These are phyloP conservation scores for Hoplostethus atlanticus DNA, from an alignment of 2,797 vertebrate species.

Conservation along the genomic window DNA sequence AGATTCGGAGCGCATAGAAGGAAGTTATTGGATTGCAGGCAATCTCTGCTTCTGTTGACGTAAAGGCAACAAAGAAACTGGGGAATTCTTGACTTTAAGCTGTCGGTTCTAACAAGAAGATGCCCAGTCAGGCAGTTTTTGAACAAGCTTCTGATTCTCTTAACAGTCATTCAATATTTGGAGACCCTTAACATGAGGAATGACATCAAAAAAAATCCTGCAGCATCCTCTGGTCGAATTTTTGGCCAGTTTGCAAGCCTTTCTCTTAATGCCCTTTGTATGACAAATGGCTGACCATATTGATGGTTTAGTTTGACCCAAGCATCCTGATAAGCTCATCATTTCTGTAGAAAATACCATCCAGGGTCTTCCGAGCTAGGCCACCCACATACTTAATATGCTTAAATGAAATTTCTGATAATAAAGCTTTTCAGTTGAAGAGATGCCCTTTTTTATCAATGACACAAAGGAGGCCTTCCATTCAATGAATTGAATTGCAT, in stretches of 20 bases:
- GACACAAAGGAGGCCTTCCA: constrained; percentile 31
- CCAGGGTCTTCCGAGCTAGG: constrained; percentile 9
- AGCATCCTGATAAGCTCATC: constrained; percentile 11
- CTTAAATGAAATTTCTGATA: not conserved
- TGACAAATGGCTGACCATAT: constrained; percentile 1
- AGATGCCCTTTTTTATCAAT: not conserved
- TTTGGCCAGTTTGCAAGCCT: constrained; percentile 38
- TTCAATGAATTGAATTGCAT: constrained; percentile 28
- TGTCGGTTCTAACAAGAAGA: not conserved
- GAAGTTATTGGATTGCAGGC: no score
- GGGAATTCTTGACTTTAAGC: no score
- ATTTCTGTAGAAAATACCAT: constrained; percentile 30
- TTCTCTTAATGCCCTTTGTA: constrained; percentile 36
- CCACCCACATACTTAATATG: not conserved
- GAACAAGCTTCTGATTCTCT: constrained; percentile 34
- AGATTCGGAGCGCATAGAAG: no score
- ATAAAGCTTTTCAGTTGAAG: not conserved
- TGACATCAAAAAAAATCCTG: constrained; percentile 30
- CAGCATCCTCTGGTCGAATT: constrained; percentile 18
- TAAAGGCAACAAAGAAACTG: no score
- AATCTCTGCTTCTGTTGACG: no score
- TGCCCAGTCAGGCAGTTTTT: constrained; percentile 30
- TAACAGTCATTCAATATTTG: constrained; percentile 34
- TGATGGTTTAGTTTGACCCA: not conserved
- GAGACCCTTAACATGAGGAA: constrained; percentile 26